Base-by-base conservation (phyloP, 2,113 vertebrate species). In the Garra rufa region DNA sequence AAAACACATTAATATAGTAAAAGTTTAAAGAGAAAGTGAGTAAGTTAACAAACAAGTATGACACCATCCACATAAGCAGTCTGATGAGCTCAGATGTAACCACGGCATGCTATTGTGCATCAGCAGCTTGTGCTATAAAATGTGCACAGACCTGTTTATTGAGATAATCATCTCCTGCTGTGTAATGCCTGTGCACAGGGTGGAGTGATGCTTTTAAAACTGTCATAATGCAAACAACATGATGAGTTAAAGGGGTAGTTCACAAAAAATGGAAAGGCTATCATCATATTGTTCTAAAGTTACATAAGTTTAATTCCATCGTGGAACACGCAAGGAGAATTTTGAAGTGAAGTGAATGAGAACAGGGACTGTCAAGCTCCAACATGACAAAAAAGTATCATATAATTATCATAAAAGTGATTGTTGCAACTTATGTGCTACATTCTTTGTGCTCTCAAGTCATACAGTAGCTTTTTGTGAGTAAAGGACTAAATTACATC, bases 121-220 rank as follows among this genome's bases (percentile, higher is more conserved):
- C 43, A 9, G 24, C 46, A 4, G 74, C 48, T 15, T 57, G 3
- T 15, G 5, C 43, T 17, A 48, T 15, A 26, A 9, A 78, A 78
- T 61, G 55, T 44, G 52, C 76, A 61, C 38, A 19, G 34, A 28
- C 76, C 1, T 19, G 76, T 78, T 43, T 78, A 78, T 3, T 78
- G 55, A 78, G 76, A 63, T 63, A 44, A 19, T 9, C n/a, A 61
- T 26, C 76, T 76, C 46, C 46, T 78, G 7, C 21, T 14, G 48
- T 59, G 14, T 44, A 43, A 59, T 63, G 69, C 69, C 11, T 41
- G 10, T n/a, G 43, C 9, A 4, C 50, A 41, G 38, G 76, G 55
- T 78, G 55, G 76, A 44, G 76, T 9, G 30, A 6, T 61, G 34
- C 17, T 78, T 78, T 63, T 9, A 59, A 77, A 41, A 41, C 21